Conservation (phyloP, 2,113 vertebrate species). For the Corythornis vintsioides region DNA sequence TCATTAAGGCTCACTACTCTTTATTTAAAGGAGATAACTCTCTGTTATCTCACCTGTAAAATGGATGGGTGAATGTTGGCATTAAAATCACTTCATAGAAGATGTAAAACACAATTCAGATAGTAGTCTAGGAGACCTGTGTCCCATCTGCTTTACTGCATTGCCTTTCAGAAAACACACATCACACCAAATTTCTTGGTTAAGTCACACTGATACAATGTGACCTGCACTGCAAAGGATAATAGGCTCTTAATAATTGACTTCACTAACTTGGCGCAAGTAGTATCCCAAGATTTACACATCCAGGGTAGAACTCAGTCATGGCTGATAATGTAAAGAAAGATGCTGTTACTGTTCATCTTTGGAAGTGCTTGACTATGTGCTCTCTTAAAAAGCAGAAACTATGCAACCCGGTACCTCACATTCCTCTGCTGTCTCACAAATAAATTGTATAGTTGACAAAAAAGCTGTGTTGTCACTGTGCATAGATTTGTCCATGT, state of each 20-base stretch:
- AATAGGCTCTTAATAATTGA: not conserved
- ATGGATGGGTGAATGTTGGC: not conserved
- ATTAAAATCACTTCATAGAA: not conserved
- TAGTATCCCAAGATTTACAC: not conserved
- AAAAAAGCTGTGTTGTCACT: not conserved
- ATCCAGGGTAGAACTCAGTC: not conserved
- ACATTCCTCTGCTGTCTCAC: not conserved
- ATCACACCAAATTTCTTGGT: not conserved
- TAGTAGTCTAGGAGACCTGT: not conserved
- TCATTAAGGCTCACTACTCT: not conserved
- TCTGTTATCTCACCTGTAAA: not conserved
- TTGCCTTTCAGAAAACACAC: not conserved
- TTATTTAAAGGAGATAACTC: conserved; percentile 9
- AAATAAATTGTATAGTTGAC: not conserved
- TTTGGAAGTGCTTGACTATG: not conserved
- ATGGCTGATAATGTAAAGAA: not conserved
- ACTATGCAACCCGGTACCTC: not conserved
- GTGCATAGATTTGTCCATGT: not conserved
- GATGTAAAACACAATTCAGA: not conserved
- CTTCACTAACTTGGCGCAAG: not conserved
- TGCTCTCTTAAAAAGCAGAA: not conserved
- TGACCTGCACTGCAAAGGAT: not conserved
- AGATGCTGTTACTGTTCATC: not conserved
- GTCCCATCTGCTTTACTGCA: not conserved
- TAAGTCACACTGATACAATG: not conserved